Evolutionary conservation across 2,888 invertebrate species (phyloP), one percentile per base, ranked within the genome.

Genomic region (Dicycla oo): DNA sequence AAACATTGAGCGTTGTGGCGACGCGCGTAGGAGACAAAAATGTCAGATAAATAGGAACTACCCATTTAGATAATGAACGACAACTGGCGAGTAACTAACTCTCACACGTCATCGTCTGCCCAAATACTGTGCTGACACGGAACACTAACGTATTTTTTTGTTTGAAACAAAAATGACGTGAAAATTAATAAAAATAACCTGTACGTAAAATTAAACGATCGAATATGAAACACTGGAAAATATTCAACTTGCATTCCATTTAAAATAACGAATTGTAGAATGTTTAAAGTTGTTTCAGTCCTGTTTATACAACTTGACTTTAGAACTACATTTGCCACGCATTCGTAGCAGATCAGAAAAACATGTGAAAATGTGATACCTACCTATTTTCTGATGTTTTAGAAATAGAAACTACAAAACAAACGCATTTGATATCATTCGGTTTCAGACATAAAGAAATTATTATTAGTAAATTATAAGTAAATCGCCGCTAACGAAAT

Each of bases 21-120:
- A 26, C 61, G 69, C 82, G 89, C 88, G 89, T 88, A 88, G 88
- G 89, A 89, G 89, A 90, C 88, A 87, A 90, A 92, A 91, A 92
- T 90, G 89, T 87, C 88, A 93, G 91, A 92, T 93, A 93, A 94
- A 88, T 87, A 88, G 88, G 83, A 83, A 90, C 92, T 94, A 93
- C 94, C 93, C 90, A 92, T 91, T 92, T 90, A 93, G 92, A 92
- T 93, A 93, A 91, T 89, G 86, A 88, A 82, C 75, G 68, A 62
- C 82, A 86, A 82, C 84, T 85, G 84, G 83, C 86, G 80, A 74
- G 82, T 70, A 82, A 76, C 73, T 64, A 78, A 81, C 81, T 75
- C 64, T 71, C 63, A 69, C 57, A 34, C 71, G 58, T 70, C 68
- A 61, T 73, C 63, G 62, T 76, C 64, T 68, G 60, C 72, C 83